phyloP scores from a whole-genome alignment of 2,113 vertebrate species.

The Tragelaphus buxtoni region DNA sequence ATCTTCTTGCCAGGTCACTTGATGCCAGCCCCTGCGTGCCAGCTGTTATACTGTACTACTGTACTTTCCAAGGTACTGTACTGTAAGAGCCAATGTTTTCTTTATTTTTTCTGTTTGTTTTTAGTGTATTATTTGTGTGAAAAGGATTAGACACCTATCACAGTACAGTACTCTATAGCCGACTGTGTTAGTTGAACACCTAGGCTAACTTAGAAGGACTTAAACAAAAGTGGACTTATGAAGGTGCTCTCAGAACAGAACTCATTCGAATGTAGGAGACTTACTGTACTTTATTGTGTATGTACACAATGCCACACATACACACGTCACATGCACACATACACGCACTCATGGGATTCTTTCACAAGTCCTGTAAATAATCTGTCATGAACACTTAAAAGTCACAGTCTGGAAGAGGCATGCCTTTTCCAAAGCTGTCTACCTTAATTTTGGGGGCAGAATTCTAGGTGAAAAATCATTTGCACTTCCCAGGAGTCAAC shows the following conservation, averaged over 20 bases:
- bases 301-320: background rate
- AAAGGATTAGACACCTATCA: background rate
- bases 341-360: rapidly evolving
- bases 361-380: background rate
- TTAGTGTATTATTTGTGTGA: background rate
- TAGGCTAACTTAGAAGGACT: background rate
- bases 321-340: background rate
- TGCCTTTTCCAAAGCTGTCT: background rate
- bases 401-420: background rate
- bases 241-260: background rate
- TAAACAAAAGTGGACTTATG: background rate
- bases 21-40: background rate
- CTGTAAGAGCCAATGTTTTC: background rate
- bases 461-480: background rate
- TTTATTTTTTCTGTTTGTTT: background rate
- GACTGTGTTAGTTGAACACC: background rate
- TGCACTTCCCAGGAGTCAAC: background rate
- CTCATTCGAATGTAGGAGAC: background rate
- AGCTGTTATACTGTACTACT: background rate
- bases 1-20: background rate
- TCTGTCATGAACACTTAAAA: background rate
- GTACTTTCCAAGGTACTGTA: background rate
- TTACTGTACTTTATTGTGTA: background rate
- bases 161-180: background rate
- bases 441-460: background rate